Conservation (phyloP, 2,113 vertebrate species). For the Haemorhous mexicanus region DNA sequence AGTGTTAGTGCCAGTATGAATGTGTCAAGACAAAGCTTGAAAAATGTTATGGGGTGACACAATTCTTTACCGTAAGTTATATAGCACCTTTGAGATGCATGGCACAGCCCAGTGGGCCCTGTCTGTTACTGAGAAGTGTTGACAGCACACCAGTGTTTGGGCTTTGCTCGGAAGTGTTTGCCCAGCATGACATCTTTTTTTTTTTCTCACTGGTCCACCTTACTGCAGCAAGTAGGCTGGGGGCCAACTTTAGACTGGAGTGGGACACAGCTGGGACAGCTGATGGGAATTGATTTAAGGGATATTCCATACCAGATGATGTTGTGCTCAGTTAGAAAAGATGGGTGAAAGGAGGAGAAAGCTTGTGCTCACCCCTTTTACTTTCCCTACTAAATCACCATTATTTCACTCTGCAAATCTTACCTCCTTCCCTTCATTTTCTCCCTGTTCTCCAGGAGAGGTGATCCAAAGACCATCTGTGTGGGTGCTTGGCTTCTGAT, state of each 20-base stretch:
- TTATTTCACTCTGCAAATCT: not conserved
- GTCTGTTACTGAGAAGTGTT: not conserved
- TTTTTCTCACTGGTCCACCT: not conserved
- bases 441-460: not conserved
- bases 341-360: not conserved
- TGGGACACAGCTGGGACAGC: not conserved
- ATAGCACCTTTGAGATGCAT: not conserved
- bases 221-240: not conserved
- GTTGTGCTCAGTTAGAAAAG: not conserved
- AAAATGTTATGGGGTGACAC: not conserved
- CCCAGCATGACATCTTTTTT: not conserved
- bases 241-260: not conserved
- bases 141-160: fast-evolving
- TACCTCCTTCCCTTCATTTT: not conserved
- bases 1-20: not conserved
- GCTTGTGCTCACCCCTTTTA: not conserved
- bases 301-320: not conserved
- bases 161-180: not conserved
- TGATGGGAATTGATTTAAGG: not conserved
- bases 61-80: not conserved
- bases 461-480: fast-evolving
- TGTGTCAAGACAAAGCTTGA: not conserved
- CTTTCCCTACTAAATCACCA: not conserved
- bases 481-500: not conserved
- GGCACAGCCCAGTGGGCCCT: not conserved